These are phyloP conservation scores for Eilema depressum DNA, from an alignment of 2,888 invertebrate species.

Conservation along the genomic window DNA sequence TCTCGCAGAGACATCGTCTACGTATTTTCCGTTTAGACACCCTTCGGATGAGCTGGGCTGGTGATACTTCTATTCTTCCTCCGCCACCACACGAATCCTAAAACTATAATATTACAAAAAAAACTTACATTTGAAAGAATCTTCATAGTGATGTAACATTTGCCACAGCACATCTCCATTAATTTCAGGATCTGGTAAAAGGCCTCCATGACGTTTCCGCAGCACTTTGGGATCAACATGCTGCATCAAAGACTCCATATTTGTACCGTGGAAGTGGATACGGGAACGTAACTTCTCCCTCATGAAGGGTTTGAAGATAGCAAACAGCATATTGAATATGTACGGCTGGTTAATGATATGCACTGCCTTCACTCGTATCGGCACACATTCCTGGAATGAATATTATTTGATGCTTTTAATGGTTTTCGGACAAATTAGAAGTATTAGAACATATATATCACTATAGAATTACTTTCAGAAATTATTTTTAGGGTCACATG, in stretches of 20 bases:
- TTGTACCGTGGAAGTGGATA: conserved; percentile 91
- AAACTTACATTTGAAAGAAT: conserved; percentile 89
- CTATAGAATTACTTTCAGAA: no score
- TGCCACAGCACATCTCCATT: conserved; percentile 89
- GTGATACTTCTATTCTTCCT: no score
- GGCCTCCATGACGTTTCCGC: conserved; percentile 90
- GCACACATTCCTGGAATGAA: conserved; percentile 91
- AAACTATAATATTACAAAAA: not conserved
- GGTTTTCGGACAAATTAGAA: not conserved
- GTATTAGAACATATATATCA: no score
- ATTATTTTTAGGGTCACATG: no score
- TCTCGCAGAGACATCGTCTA: no score
- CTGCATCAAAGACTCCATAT: conserved; percentile 87
- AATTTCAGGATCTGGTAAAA: conserved; percentile 87
- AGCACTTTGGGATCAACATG: conserved; percentile 87
- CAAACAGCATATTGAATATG: conserved; percentile 94
- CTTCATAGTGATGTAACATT: conserved; percentile 89
- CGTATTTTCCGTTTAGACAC: no score
- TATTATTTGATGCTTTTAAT: not conserved
- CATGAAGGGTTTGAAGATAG: conserved; percentile 95
- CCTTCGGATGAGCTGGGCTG: no score
- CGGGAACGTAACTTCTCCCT: conserved; percentile 93
- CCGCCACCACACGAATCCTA: no score
- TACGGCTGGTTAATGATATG: conserved; percentile 96
- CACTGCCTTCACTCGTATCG: conserved; percentile 93